Conservation (phyloP, 2,113 vertebrate genomes). For the Pogona vitticeps region DNA sequence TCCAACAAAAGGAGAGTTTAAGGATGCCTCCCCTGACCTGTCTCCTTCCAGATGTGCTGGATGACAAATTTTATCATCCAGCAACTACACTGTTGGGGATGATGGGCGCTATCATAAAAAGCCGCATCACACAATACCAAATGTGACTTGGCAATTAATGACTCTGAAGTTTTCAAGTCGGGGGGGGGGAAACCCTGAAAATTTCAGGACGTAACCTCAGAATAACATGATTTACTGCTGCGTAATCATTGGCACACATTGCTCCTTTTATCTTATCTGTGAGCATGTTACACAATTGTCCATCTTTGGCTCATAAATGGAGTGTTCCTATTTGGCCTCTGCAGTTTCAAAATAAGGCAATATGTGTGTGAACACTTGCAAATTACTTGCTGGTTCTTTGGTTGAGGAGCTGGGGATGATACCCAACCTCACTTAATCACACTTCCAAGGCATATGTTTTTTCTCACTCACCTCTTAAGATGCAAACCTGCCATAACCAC, state of each 20-base stretch:
- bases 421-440: no score
- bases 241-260: conserved; percentile 25
- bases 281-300: neutral
- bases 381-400: no score
- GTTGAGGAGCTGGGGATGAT: no score
- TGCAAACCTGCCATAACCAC: no score
- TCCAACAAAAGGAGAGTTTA: neutral
- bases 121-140: neutral
- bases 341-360: no score
- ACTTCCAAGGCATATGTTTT: no score
- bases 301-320: conserved; percentile 36
- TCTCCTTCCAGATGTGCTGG: no score
- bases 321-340: no score
- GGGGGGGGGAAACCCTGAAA: conserved; percentile 1
- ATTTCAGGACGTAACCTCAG: neutral
- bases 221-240: conserved; percentile 36
- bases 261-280: conserved; percentile 50
- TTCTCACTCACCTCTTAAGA: no score
- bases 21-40: neutral
- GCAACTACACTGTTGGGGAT: no score
- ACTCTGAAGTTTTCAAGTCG: conserved; percentile 49
- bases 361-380: no score
- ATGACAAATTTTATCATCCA: no score
- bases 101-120: neutral
- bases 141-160: conserved; percentile 33